Evolutionary conservation across 2,888 invertebrate genomes (phyloP).

Genomic region (Agrotis segetum): DNA sequence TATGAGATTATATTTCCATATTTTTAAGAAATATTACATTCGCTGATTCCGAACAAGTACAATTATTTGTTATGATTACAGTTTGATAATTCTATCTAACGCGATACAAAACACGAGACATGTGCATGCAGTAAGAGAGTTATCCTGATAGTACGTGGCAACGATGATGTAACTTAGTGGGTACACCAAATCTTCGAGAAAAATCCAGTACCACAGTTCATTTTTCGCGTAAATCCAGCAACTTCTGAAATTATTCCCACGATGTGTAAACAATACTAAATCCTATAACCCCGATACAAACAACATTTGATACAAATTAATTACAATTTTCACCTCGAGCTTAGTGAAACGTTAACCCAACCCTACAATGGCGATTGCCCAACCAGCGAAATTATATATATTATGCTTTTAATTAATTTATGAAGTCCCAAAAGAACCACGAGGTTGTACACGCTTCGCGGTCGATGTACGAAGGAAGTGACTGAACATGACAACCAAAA

Average conservation of each 20-base stretch:
- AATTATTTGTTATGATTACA: no score
- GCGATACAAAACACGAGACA: no score
- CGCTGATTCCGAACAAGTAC: no score
- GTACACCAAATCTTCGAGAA: no score
- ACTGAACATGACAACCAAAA: not conserved
- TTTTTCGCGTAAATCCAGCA: not conserved
- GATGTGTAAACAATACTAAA: slow-evolving; percentile 37
- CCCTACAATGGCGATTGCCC: slow-evolving; percentile 44
- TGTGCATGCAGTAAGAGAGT: no score
- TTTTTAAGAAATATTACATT: no score
- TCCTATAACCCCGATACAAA: slow-evolving; percentile 23
- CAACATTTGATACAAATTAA: slow-evolving; percentile 34
- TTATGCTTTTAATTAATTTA: slow-evolving; percentile 59
- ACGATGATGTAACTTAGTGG: no score
- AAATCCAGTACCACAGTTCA: not conserved
- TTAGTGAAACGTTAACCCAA: slow-evolving; percentile 34
- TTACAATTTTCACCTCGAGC: slow-evolving; percentile 38
- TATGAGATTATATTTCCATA: no score
- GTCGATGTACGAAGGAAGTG: slow-evolving; percentile 25
- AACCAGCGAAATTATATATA: slow-evolving; percentile 50
- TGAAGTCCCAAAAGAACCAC: slow-evolving; percentile 58
- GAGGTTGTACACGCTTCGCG: slow-evolving; percentile 41
- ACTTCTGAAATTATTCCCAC: not conserved
- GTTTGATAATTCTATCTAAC: no score
- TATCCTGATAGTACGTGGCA: no score